Conservation (phyloP, 2,797 vertebrate species). For the Enoplosus armatus region DNA sequence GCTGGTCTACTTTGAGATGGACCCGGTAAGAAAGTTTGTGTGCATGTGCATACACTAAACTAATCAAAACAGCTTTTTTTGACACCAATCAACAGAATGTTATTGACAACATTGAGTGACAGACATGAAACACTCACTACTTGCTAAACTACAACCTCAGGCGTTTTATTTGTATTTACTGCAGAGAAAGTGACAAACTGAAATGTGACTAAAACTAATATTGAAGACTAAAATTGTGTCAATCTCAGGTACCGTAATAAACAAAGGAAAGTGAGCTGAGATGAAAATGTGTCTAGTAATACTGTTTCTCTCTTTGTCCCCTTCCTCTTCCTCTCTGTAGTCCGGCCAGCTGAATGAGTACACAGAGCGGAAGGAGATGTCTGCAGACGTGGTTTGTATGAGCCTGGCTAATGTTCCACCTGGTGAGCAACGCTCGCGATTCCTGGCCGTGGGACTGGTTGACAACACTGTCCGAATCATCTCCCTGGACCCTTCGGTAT, state of each 20-base stretch:
- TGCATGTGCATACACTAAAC: too few relatives aligned
- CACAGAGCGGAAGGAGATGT: conserved; percentile 99
- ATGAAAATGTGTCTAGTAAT: not conserved
- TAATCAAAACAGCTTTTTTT: too few relatives aligned
- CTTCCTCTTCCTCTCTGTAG: conserved; percentile 69
- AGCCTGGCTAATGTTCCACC: conserved; percentile 97
- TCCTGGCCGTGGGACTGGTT: conserved; percentile 95
- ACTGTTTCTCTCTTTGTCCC: not conserved
- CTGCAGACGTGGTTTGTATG: conserved; percentile 98
- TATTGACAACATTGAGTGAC: not conserved
- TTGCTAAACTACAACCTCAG: not conserved
- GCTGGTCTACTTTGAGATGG: conserved; percentile 99
- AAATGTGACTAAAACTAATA: not conserved
- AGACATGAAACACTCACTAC: not conserved
- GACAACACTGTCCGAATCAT: conserved; percentile 99
- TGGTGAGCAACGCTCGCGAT: conserved; percentile 96
- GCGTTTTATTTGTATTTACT: not conserved
- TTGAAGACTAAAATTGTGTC: not conserved
- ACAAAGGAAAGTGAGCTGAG: not conserved
- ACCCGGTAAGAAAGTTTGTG: conserved; percentile 88
- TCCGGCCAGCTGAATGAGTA: conserved; percentile 99
- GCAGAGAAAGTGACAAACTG: not conserved
- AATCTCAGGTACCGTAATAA: not conserved
- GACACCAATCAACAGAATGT: not conserved
- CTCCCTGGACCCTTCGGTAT: conserved; percentile 96